A percentile compares a stretch with the other conserved stretches of the same genome.
These are phyloP conservation scores for Auanema freiburgensis DNA, from an alignment of 2,888 invertebrate genomes.

Conservation along the genomic window DNA sequence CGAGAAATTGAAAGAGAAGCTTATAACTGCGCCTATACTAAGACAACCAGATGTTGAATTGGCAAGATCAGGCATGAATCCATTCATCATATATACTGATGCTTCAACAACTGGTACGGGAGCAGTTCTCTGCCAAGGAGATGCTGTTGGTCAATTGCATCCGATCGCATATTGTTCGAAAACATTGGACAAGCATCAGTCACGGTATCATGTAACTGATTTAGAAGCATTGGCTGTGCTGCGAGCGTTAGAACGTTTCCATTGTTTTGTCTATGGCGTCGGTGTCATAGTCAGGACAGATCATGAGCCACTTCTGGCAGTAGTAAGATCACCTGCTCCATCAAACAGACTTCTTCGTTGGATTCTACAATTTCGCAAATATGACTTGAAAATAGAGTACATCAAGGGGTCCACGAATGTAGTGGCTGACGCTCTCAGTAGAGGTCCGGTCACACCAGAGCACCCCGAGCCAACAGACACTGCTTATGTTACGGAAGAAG, in stretches of 20 bases:
- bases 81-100: slow-evolving; percentile 31
- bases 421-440: slow-evolving; percentile 19
- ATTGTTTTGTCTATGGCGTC: too few relatives aligned
- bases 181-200: slow-evolving; percentile 18
- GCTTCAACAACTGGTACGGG: slow-evolving; percentile 25
- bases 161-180: slow-evolving; percentile 25
- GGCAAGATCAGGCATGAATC: slow-evolving; percentile 20
- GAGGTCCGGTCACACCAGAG: too few relatives aligned
- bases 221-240: slow-evolving; percentile 31
- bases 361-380: background rate
- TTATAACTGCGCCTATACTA: slow-evolving; percentile 16
- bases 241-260: slow-evolving; percentile 16
- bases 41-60: slow-evolving; percentile 26
- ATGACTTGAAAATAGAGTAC: slow-evolving; percentile 1
- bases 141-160: slow-evolving; percentile 7
- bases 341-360: slow-evolving; percentile 4
- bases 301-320: slow-evolving; percentile 19
- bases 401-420: slow-evolving; percentile 18
- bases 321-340: slow-evolving; percentile 8
- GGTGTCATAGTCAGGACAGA: slow-evolving; percentile 23
- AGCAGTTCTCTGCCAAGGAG: slow-evolving; percentile 25
- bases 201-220: slow-evolving; percentile 24
- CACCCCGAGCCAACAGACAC: too few relatives aligned
- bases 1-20: slow-evolving; percentile 17
- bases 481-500: too few relatives aligned